Base-by-base conservation (phyloP, 2,113 vertebrate species). In the sheep (Ovis aries) region DNA sequence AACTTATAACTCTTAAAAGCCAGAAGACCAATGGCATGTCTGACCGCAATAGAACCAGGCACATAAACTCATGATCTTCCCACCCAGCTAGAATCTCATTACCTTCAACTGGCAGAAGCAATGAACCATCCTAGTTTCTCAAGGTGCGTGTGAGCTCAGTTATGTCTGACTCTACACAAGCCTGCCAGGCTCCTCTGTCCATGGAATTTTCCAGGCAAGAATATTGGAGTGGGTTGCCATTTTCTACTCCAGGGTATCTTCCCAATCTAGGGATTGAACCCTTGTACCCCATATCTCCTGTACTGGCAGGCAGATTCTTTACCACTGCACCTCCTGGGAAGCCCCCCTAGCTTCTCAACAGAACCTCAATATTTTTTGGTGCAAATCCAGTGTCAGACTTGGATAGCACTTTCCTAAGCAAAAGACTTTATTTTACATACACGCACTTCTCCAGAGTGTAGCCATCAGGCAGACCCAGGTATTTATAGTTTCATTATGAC, bases 1-100 rank as follows among this genome's bases (percentile, higher is more conserved):
- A 94, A 94, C 29, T 97, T 91, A 84, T 45, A 92, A 86, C 90
- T 85, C 64, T 90, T 92, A 77, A 92, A 97, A 97, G 52, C 40
- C 67, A 86, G 33, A 90, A 92, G 52, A 40, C 48, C 17, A 31
- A 53, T 33, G 14, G 40, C 25, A 74, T 87, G 80, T 27, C 84
- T 88, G 33, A 90, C 62, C 31, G 5, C 59, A 15, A 87, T 0
- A 87, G 31, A 84, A 53, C 21, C 36, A 80, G 31, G 64, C 48
- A 81, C 23, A 62, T 57, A 23, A 97, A 84, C 25, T 90, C 60
- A 83, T 57, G n/a, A 81, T 71, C 81, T 74, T 60, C 43, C 48
- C 19, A 67, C 27, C 2, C 36, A 95, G 67, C 55, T 89, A 74
- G 21, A 81, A 95, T 88, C n/a, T 83, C 67, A 89, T 87, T 67